Percentiles rank a stretch among this genome's conserved stretches.
Evolutionary conservation across 2,797 vertebrate species (phyloP).

Genomic region (Hemitrygon akajei): DNA sequence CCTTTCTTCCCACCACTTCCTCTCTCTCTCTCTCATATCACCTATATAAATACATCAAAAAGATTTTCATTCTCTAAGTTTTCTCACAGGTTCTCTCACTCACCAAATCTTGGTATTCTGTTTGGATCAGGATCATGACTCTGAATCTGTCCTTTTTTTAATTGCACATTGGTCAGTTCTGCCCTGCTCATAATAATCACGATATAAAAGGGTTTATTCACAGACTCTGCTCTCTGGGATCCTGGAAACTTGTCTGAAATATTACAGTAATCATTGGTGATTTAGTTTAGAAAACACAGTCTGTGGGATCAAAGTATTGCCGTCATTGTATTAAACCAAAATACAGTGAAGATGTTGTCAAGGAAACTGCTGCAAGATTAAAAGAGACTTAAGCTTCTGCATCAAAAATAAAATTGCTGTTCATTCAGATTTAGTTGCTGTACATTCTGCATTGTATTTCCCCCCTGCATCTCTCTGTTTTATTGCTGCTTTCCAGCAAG

Average conservation of each 20-base stretch:
- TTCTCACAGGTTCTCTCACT: not conserved
- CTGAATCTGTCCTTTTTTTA: not conserved
- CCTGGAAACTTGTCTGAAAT: not conserved
- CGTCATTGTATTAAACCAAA: not conserved
- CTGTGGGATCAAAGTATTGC: not conserved
- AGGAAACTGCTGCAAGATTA: constrained; percentile 9
- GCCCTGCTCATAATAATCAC: not conserved
- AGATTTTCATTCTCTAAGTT: not conserved
- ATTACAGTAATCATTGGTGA: not conserved
- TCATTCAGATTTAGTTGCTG: not conserved
- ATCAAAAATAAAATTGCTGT: not conserved
- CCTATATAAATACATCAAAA: not conserved
- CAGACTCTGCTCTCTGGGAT: not conserved
- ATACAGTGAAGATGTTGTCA: not conserved
- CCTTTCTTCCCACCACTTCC: too few species aligned
- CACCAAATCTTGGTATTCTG: not conserved
- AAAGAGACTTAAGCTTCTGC: not conserved
- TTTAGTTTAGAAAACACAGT: not conserved
- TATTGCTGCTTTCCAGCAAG: not conserved
- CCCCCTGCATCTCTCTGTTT: not conserved
- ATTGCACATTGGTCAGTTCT: not conserved
- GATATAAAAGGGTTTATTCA: not conserved
- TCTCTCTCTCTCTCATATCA: not conserved
- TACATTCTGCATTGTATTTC: not conserved
- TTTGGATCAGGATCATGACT: not conserved